Conservation (phyloP, 2,113 vertebrate genomes). For the Brachypodius melanocephalos region DNA sequence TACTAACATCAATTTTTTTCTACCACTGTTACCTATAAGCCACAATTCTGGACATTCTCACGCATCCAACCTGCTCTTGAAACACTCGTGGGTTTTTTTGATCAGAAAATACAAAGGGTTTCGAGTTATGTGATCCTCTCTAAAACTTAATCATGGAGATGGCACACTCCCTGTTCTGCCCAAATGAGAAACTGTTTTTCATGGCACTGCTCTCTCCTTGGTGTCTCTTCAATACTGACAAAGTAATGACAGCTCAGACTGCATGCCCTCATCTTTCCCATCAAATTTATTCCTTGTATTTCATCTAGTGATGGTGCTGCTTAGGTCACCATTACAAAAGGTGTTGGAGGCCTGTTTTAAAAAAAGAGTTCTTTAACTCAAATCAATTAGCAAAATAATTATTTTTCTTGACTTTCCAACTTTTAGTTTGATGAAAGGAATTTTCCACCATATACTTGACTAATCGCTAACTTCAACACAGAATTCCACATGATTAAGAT, state of each 20-base stretch:
- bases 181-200: neutral
- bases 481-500: neutral
- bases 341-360: fast-evolving
- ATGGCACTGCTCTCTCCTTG: neutral
- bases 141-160: neutral
- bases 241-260: neutral
- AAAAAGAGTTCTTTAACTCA: neutral
- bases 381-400: neutral
- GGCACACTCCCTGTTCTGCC: neutral
- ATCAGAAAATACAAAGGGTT: neutral
- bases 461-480: neutral
- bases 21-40: neutral
- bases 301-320: neutral
- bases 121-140: neutral
- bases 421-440: neutral
- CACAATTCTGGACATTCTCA: neutral
- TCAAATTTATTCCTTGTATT: neutral
- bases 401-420: neutral
- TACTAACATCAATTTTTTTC: neutral
- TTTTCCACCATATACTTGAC: neutral
- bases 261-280: neutral
- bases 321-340: neutral
- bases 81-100: neutral
- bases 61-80: neutral
- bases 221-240: neutral